Evolutionary conservation across 2,797 vertebrate genomes (phyloP), one percentile per base, ranked within the genome.

Genomic region (Coreius guichenoti): DNA sequence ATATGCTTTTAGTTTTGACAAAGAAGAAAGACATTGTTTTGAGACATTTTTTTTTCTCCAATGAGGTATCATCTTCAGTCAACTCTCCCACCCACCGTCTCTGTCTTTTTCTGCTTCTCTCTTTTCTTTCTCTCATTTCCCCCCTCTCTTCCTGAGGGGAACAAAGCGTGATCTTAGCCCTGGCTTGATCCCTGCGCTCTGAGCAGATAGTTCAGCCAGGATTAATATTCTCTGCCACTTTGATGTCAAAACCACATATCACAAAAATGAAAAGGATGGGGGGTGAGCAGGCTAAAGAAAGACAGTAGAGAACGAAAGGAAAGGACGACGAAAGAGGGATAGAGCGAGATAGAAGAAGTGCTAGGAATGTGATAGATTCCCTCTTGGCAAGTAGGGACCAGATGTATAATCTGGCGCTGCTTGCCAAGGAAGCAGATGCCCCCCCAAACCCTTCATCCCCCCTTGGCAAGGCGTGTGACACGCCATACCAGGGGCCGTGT

Each of bases 221-320:
- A 95, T 95, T 95, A 95, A 95, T 95, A 95, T 93, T 94, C 93
- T 84, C 91, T 94, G 87, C 87, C 93, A 94, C 95, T 96, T 95
- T 96, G 94, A 95, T 95, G 92, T 94, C 92, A 90, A 92, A 93
- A 92, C 91, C 90, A 92, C 93, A 92, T 92, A 92, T 94, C 91
- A 93, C 93, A 93, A 93, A 94, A 93, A 90, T 88, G 91, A 89
- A 90, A 92, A 91, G 76, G 90, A 91, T 89, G 88, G 91, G 91
- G 90, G 91, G 86, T 89, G 85, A 86, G 58, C 89, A 90, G 91
- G 89, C 91, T 87, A 90, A 90, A 90, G 89, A 89, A 86, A 84
- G 79, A 92, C 87, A 90, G 89, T 90, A 80, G 87, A 87, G 91
- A 91, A 91, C 6, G 87, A 86, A 87, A 87, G 72, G 31, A 80